Evolutionary conservation across 2,888 invertebrate genomes (phyloP).

Genomic region (Andrena bucephala): DNA sequence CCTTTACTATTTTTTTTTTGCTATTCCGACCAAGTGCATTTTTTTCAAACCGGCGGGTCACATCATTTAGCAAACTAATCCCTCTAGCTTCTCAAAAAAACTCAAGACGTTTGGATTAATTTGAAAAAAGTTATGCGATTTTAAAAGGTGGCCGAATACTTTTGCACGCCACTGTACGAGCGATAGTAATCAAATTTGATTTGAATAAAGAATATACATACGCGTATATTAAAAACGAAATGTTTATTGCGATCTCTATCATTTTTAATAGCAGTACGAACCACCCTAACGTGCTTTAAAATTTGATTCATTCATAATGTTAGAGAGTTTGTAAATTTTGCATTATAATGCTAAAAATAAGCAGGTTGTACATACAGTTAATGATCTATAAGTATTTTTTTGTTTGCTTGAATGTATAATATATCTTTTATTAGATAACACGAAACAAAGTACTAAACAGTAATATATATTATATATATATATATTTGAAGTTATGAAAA

Average conservation of each 20-base stretch:
- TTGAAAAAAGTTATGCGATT: no score
- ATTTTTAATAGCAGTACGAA: constrained; percentile 32
- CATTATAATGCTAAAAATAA: constrained; percentile 32
- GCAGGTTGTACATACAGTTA: constrained; percentile 52
- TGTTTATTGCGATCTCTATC: constrained; percentile 30
- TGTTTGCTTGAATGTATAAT: constrained; percentile 60
- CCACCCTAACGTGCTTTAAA: constrained; percentile 19
- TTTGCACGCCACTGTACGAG: no score
- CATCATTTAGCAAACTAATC: no score
- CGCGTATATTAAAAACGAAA: constrained; percentile 18
- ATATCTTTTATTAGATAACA: constrained; percentile 69
- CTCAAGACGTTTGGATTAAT: no score
- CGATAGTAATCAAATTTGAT: background rate
- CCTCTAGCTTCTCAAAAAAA: no score
- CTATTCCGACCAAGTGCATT: no score
- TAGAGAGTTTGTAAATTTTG: constrained; percentile 33
- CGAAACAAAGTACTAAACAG: constrained; percentile 65
- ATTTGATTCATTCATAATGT: constrained; percentile 14
- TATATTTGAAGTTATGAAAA: constrained; percentile 67
- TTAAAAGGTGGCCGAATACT: no score
- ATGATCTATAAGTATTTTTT: constrained; percentile 45
- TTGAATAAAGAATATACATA: constrained; percentile 10
- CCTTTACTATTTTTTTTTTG: no score
- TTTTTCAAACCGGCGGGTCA: no score
- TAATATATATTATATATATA: constrained; percentile 61